Base-by-base conservation (phyloP, 2,797 vertebrate species). In the Typhlichthys eigenmanni region DNA sequence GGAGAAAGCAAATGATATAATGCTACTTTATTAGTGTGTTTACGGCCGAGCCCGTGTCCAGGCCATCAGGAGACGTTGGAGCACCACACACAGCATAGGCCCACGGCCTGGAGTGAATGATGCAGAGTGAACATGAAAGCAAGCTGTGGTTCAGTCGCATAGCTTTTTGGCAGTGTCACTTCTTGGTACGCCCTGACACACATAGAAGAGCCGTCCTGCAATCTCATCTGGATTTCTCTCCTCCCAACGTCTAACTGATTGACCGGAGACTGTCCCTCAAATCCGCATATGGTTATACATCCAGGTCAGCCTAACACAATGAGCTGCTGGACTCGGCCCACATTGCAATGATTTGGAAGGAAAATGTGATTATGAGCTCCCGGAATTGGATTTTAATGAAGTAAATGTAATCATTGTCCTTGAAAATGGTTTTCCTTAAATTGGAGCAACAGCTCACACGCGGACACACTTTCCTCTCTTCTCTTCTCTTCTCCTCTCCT, bases 21-120 rank as follows among this genome's bases (percentile, higher is more conserved):
- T 74, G 70, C 69, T 85, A 85, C 80, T 85, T 86, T 81, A 84
- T 88, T 81, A 79, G 78, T 73, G 79, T 82, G 78, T 80, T 85
- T 84, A 77, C 83, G 74, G 67, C 24, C 3, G 12, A 9, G 72
- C 19, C 29, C 2, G 34, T n/a, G 13, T 74, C 59, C 43, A 51
- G 48, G 49, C 54, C 14, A n/a, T 54, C 55, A 55, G 14, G 47
- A 53, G 59, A 65, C 16, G 48, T 62, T 38, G 34, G 34, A 38
- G 59, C 49, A 59, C 16, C 46, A 24, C 13, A 55, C 55, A 48
- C 50, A 45, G 24, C 34, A 38, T 8, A 38, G 34, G 34, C 34
- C 7, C 5, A 8, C 34, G 34, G 34, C 34, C 34, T 5, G 24
- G 24, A 24, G 24, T 24, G 24, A 24, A 24, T 24, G 24, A 24